Evolutionary conservation across 2,797 vertebrate genomes (phyloP).

Genomic region (Sardinella longiceps): DNA sequence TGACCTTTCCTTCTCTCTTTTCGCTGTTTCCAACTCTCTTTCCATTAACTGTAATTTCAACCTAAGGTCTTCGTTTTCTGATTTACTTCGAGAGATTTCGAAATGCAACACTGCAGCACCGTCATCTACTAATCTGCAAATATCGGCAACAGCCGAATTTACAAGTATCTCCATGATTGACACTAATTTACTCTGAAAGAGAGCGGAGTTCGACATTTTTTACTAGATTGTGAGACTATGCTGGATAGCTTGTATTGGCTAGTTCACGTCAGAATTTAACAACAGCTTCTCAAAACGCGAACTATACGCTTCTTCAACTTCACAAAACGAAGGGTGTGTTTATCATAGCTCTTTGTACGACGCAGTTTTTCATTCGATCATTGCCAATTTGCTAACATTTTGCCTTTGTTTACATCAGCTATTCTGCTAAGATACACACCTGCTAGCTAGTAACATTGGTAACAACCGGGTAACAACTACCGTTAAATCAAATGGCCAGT

Average conservation of each 20-base stretch:
- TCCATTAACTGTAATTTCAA: constrained; percentile 31
- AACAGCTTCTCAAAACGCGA: neutral
- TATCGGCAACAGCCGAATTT: constrained; percentile 35
- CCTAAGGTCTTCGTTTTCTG: constrained; percentile 34
- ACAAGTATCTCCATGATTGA: constrained; percentile 41
- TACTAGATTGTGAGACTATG: neutral
- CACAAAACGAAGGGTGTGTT: neutral
- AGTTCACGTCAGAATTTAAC: neutral
- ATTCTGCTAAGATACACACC: neutral
- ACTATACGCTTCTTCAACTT: neutral
- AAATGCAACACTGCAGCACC: constrained; percentile 26
- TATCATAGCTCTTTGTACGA: neutral
- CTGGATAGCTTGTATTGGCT: neutral
- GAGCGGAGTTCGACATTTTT: constrained; percentile 35
- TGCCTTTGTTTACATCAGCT: neutral
- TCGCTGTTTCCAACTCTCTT: constrained; percentile 22
- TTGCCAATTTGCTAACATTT: neutral
- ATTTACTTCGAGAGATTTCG: constrained; percentile 34
- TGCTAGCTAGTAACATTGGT: neutral
- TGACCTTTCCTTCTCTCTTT: constrained; percentile 1
- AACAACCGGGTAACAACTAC: neutral
- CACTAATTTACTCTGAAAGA: constrained; percentile 31
- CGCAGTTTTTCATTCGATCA: neutral
- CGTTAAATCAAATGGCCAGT: neutral
- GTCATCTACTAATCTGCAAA: constrained; percentile 32